Percentiles rank a stretch among this genome's conserved stretches.
These are phyloP conservation scores for sheep (Ovis aries) DNA, from an alignment of 2,113 vertebrate genomes.

Conservation along the genomic window DNA sequence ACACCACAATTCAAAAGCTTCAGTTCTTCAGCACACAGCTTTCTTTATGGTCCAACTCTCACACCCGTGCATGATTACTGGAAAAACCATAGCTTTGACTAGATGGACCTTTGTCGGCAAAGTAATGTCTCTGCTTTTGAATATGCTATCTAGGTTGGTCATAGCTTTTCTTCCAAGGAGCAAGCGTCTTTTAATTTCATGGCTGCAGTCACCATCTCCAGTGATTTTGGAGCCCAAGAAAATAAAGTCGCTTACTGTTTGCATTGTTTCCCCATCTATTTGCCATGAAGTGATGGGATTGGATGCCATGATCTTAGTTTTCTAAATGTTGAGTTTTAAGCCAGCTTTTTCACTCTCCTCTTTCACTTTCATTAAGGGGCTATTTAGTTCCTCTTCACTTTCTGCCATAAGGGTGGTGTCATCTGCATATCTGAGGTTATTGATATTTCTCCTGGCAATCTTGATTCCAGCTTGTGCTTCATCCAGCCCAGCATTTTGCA, in stretches of 20 bases:
- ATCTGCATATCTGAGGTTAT: background rate
- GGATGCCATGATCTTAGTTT: background rate
- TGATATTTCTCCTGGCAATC: background rate
- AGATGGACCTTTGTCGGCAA: background rate
- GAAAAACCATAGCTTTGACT: background rate
- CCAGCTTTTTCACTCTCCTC: background rate
- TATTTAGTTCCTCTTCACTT: background rate
- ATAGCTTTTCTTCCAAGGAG: background rate
- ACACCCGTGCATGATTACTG: background rate
- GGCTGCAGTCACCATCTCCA: background rate
- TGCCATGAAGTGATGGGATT: background rate
- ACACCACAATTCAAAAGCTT: background rate
- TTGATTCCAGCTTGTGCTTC: background rate
- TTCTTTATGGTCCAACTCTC: background rate
- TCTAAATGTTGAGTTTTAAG: background rate
- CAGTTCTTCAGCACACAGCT: accelerated
- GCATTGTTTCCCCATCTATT: background rate
- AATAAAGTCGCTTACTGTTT: background rate
- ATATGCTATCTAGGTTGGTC: background rate
- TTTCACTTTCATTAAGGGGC: background rate
- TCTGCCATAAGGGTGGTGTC: background rate
- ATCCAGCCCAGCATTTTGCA: background rate
- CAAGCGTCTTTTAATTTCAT: background rate
- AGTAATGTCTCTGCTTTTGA: background rate
- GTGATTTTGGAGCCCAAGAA: background rate